phyloP scores from a whole-genome alignment of 2,113 vertebrate species.

The Lophius piscatorius region DNA sequence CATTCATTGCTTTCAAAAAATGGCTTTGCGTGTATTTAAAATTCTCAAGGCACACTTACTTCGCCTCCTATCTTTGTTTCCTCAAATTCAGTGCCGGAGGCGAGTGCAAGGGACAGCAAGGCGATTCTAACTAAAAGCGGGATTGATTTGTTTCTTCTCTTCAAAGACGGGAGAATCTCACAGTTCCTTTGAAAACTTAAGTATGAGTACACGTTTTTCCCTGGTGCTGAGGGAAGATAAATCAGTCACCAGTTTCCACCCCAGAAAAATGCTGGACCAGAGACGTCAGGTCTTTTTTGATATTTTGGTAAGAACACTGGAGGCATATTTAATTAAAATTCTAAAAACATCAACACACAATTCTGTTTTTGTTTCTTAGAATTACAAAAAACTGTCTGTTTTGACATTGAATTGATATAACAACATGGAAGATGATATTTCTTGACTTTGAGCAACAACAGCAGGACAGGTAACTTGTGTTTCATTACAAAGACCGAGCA shows the following conservation, averaged over 20 bases:
- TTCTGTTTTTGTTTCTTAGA: too few relatives aligned
- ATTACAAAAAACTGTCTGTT: too few relatives aligned
- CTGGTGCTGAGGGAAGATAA: constrained; percentile 16
- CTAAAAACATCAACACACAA: too few relatives aligned
- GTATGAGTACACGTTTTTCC: constrained; percentile 7
- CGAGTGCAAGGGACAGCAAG: constrained; percentile 1
- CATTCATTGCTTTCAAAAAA: not conserved
- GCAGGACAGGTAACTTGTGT: too few relatives aligned
- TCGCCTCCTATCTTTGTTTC: not conserved
- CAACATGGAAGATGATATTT: too few relatives aligned
- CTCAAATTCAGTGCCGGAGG: not conserved
- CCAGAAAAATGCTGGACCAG: not conserved
- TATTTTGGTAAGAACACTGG: not conserved
- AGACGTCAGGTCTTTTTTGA: not conserved
- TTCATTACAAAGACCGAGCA: too few relatives aligned
- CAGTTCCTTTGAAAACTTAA: not conserved
- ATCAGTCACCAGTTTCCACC: constrained; percentile 14
- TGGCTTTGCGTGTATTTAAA: constrained; percentile 25
- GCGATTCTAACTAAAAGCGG: not conserved
- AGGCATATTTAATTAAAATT: too few relatives aligned
- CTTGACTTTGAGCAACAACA: too few relatives aligned
- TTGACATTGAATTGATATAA: too few relatives aligned
- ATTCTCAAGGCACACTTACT: constrained; percentile 5
- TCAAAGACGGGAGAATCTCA: constrained; percentile 25
- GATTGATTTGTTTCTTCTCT: constrained; percentile 15